These are phyloP conservation scores for Scaptomyza hsui DNA, from an alignment of 1,140 invertebrate genomes.

Conservation along the genomic window DNA sequence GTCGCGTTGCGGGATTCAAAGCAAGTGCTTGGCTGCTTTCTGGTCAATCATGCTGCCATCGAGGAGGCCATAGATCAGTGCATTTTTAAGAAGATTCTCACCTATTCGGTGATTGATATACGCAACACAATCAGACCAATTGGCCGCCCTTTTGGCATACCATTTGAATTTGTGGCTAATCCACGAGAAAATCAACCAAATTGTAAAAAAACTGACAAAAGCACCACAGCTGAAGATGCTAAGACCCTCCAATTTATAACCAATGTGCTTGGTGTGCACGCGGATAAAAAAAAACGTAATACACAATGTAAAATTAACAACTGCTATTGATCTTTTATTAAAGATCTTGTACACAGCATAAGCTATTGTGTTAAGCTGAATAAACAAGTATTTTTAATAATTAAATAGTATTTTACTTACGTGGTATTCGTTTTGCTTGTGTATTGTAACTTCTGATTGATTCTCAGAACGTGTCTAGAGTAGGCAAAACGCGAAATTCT, in stretches of 20 bases:
- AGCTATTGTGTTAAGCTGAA: no score
- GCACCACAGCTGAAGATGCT: not conserved
- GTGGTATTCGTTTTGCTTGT: no score
- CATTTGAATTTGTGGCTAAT: conserved; percentile 29
- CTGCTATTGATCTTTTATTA: no score
- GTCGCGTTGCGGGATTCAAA: conserved; percentile 42
- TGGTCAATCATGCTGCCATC: conserved; percentile 53
- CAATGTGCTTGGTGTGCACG: conserved; percentile 36
- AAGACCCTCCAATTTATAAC: conserved; percentile 29
- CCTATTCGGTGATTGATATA: conserved; percentile 57
- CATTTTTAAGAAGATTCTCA: conserved; percentile 59
- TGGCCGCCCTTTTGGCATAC: conserved; percentile 26
- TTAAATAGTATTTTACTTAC: no score
- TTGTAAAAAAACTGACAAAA: not conserved
- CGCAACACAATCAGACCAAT: conserved; percentile 25
- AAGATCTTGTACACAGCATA: no score
- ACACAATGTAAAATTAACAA: no score
- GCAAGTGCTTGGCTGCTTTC: conserved; percentile 47
- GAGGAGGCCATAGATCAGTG: conserved; percentile 40
- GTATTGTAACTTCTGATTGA: no score
- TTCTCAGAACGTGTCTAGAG: no score
- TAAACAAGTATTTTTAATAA: no score
- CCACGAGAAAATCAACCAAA: not conserved
- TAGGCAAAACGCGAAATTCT: no score
- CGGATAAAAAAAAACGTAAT: conserved; percentile 3